Percentiles rank a stretch among this genome's conserved stretches.
Evolutionary conservation across 2,888 invertebrate species (phyloP).

Genomic region (Odontothrips loti): DNA sequence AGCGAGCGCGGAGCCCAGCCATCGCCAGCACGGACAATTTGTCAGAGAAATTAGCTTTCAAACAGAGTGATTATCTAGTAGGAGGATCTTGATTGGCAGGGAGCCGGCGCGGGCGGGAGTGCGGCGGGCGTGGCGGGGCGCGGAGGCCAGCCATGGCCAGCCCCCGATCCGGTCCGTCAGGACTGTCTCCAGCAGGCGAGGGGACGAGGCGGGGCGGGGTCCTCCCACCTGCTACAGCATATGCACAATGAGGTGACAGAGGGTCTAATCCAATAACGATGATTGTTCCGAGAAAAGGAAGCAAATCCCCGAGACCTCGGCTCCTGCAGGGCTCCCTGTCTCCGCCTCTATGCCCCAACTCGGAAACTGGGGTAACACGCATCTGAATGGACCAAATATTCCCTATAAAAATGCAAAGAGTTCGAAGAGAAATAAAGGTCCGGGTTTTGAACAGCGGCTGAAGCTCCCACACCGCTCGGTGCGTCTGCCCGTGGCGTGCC

Average conservation of each 20-base stretch:
- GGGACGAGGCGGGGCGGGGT: background rate
- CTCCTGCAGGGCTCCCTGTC: too few relatives aligned
- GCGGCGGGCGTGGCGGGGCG: background rate
- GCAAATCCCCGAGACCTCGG: background rate
- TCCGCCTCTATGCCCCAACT: too few relatives aligned
- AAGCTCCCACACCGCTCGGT: too few relatives aligned
- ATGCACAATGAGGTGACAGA: background rate
- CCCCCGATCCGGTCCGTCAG: conserved; percentile 17
- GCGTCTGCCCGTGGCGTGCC: background rate
- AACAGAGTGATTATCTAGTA: conserved; percentile 19
- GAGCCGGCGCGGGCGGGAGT: background rate
- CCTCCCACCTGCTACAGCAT: background rate
- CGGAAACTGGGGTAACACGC: too few relatives aligned
- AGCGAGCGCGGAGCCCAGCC: too few relatives aligned
- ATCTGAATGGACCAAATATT: too few relatives aligned
- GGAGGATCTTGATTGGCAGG: conserved; percentile 21
- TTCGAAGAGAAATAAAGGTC: too few relatives aligned
- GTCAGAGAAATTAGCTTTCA: conserved; percentile 25
- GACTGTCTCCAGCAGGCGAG: conserved; percentile 23
- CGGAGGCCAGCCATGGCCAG: background rate
- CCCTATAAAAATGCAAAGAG: too few relatives aligned
- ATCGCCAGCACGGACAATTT: background rate
- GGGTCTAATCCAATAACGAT: background rate
- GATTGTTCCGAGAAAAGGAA: conserved; percentile 19
- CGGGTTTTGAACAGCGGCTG: too few relatives aligned